Evolutionary conservation across 2,888 invertebrate genomes (phyloP), one percentile per base, ranked within the genome.

Genomic region (Cataglyphis livida): DNA sequence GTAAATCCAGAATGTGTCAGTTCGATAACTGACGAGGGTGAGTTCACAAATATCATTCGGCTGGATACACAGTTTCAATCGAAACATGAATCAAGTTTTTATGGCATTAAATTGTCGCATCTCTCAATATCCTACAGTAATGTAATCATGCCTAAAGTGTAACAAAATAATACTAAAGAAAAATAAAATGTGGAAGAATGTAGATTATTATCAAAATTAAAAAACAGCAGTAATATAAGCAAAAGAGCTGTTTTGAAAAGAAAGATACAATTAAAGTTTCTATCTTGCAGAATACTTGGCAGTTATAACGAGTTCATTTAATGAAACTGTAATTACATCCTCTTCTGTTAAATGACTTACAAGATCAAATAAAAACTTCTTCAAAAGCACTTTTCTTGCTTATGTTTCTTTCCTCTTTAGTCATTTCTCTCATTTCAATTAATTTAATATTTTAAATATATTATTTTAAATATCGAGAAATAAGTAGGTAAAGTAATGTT

Each of bases 21-120:
- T 28, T 54, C 66, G 38, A 65, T 76, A 76, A 57, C 54, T 5
- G 41, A 3, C 12, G 21, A 15, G 9, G n/a, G 1, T 65, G 51
- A 76, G 25, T 76, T 28, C 35, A 57, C 54, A 57, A 66, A 76
- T 66, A 76, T 57, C 66, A 76, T 54, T 76, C 38, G 54, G 15
- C 38, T 65, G 28, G 65, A 66, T 41, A 66, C 38, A 48, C 66
- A 54, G 28, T 28, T 28, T 51, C 10, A 38, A 76, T 66, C 38
- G 15, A 10, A 64, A 35, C 21, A 35, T 38, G 15, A 62, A 62
- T 1, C 15, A n/a, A 5, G 3, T 41, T 76, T 38, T 66, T 66
- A 66, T 41, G 10, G 35, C 9, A 41, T 76, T 38, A 66, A 66
- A 66, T 76, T 54, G 41, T 25, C n/a, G 2, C 6, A 10, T 51